Percentiles rank a stretch among this genome's conserved stretches.
Conservation (phyloP, 2,888 invertebrate genomes). For the Diplazon laetatorius region DNA sequence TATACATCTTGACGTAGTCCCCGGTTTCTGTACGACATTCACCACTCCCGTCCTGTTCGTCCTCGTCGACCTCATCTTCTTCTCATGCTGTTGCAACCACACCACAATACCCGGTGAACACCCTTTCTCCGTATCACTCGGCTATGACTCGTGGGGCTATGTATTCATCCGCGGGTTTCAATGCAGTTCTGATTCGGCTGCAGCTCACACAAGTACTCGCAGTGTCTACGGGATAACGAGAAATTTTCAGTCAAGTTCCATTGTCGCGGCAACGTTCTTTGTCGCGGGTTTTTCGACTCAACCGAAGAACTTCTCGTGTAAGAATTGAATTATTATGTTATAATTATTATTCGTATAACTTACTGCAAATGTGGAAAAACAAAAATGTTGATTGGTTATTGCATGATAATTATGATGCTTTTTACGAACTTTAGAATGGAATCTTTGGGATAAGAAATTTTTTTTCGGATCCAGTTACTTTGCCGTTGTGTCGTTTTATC, state of each 20-base stretch:
- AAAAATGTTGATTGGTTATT: conserved; percentile 26
- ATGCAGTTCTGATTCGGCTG: too few species aligned
- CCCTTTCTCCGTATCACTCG: conserved; percentile 18
- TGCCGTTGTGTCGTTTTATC: conserved; percentile 19
- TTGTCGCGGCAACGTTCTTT: background rate
- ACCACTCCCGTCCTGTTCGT: conserved; percentile 49
- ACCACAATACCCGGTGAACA: conserved; percentile 48
- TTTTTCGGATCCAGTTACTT: conserved; percentile 16
- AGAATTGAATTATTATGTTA: background rate
- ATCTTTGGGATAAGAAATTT: background rate
- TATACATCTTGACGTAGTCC: conserved; percentile 53
- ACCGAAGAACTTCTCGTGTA: background rate
- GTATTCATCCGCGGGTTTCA: conserved; percentile 3
- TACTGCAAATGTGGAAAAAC: too few species aligned
- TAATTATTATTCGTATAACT: background rate
- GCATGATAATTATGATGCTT: conserved; percentile 30
- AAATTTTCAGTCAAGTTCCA: conserved; percentile 10
- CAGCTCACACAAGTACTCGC: background rate
- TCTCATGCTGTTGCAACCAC: conserved; percentile 40
- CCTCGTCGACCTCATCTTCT: conserved; percentile 34
- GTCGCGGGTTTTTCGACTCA: background rate
- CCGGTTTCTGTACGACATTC: conserved; percentile 32
- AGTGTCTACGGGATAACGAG: conserved; percentile 28
- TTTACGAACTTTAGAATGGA: background rate
- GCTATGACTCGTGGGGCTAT: background rate